Evolutionary conservation across 2,797 vertebrate species (phyloP).

Genomic region (Threskiornis aethiopicus): DNA sequence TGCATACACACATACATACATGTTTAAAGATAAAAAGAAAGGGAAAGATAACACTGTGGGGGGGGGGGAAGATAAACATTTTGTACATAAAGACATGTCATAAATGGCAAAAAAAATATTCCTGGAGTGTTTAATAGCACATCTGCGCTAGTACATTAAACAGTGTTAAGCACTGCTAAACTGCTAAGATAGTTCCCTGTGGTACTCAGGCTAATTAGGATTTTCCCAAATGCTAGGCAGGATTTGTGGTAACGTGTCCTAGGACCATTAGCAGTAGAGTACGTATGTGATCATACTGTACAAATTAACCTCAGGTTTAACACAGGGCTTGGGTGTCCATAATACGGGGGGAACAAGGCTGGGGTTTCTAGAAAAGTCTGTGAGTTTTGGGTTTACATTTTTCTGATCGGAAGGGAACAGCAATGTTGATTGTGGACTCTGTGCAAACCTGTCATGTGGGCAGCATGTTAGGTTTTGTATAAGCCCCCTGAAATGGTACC

Average conservation of each 20-base stretch:
- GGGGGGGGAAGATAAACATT: background rate
- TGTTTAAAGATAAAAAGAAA: background rate
- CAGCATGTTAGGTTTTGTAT: background rate
- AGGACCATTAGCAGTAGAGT: background rate
- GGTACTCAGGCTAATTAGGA: background rate
- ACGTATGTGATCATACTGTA: background rate
- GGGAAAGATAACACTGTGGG: background rate
- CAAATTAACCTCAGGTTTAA: background rate
- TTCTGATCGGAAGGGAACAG: background rate
- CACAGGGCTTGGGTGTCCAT: background rate
- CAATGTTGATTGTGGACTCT: background rate
- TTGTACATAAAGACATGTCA: background rate
- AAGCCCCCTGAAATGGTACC: background rate
- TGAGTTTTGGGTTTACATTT: background rate
- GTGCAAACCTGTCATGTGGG: accelerated
- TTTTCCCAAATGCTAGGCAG: background rate
- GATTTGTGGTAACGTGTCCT: background rate
- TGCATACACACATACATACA: background rate
- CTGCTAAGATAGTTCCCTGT: background rate
- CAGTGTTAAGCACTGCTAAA: background rate
- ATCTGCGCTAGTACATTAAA: background rate
- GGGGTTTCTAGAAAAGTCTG: background rate
- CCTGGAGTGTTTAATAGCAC: background rate
- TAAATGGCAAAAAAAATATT: background rate
- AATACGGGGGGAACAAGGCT: background rate